A percentile compares a stretch with the other conserved stretches of the same genome.
Conservation (phyloP, 2,888 invertebrate genomes). For the Spodoptera picta region DNA sequence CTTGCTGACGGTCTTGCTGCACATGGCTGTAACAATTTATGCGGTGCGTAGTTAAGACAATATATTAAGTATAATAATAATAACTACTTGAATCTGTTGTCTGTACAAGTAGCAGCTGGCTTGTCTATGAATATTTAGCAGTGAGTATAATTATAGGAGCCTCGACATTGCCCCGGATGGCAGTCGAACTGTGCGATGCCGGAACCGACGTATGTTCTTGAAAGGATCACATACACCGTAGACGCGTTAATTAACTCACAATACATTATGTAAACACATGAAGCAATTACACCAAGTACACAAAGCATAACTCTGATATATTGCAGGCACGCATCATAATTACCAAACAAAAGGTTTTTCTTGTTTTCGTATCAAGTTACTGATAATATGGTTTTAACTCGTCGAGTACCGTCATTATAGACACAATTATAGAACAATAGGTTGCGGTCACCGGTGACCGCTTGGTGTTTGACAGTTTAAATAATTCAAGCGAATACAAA, state of each 20-base stretch:
- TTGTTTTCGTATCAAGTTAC: conserved; percentile 12
- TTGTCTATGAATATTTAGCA: conserved; percentile 39
- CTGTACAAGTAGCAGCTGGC: conserved; percentile 10
- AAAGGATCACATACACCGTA: conserved; percentile 49
- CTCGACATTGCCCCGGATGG: conserved; percentile 61
- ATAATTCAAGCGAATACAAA: too few relatives aligned
- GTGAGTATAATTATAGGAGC: conserved; percentile 30
- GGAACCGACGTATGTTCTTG: conserved; percentile 52
- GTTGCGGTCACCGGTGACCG: too few relatives aligned
- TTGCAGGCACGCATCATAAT: conserved; percentile 32
- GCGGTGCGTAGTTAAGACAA: conserved; percentile 26
- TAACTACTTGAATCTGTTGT: conserved; percentile 29
- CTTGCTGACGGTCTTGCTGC: conserved; percentile 18
- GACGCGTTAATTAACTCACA: conserved; percentile 42
- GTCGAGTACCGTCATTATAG: too few relatives aligned
- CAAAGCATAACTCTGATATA: conserved; percentile 34
- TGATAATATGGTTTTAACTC: background rate
- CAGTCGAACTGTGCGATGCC: conserved; percentile 48
- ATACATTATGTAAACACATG: conserved; percentile 48
- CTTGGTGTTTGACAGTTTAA: too few relatives aligned
- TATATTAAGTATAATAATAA: conserved; percentile 19
- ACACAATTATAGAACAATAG: too few relatives aligned
- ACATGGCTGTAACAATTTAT: conserved; percentile 20
- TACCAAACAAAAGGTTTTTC: conserved; percentile 36
- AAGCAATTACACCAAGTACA: conserved; percentile 46